Evolutionary conservation across 1,140 invertebrate species (phyloP).

Genomic region (Metaphire vulgaris): DNA sequence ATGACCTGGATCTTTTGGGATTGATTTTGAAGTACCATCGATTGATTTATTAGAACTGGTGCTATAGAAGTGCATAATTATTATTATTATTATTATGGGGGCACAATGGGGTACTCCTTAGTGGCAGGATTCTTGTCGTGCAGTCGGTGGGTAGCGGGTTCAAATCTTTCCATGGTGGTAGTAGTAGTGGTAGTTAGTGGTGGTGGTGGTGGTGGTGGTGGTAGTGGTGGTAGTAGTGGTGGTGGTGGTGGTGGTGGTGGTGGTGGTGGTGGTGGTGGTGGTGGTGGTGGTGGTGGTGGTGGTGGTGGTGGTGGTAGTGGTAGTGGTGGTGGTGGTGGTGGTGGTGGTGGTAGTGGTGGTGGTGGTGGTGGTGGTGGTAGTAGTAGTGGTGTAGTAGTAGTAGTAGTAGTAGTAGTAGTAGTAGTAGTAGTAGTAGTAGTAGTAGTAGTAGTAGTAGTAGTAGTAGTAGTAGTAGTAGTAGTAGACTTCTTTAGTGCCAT

Average conservation of each 20-base stretch:
- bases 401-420: background rate
- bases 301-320: background rate
- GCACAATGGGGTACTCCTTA: background rate
- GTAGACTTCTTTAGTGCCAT: no score
- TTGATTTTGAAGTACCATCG: no score
- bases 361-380: background rate
- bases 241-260: slow-evolving; percentile 5
- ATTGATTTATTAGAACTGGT: no score
- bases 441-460: background rate
- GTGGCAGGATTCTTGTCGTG: background rate
- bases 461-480: background rate
- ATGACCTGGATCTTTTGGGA: no score
- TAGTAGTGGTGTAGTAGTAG: background rate
- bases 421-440: slow-evolving; percentile 2
- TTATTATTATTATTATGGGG: no score
- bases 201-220: slow-evolving; percentile 11
- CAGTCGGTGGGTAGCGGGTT: no score
- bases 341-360: background rate
- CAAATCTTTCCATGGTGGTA: background rate
- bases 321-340: background rate
- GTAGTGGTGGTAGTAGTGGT: slow-evolving; percentile 18
- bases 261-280: slow-evolving; percentile 3
- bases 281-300: slow-evolving; percentile 13
- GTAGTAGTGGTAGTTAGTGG: no score
- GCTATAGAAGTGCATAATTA: no score